Percentiles rank a stretch among this genome's conserved stretches.
Conservation (phyloP, 2,113 vertebrate species). For the Stictonetta naevosa region DNA sequence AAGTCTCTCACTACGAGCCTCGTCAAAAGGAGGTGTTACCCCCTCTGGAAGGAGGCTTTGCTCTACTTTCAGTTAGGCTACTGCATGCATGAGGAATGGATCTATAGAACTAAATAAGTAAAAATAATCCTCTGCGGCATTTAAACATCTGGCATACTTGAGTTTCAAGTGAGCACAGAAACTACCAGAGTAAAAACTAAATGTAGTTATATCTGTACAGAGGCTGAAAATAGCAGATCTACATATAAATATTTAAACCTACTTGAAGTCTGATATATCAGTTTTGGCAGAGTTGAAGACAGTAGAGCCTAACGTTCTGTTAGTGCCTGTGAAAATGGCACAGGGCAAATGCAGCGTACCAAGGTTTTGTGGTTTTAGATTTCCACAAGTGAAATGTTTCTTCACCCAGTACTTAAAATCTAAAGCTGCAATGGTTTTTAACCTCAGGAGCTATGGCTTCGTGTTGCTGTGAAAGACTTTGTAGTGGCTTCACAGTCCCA, state of each 20-base stretch:
- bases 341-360: neutral
- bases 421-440: neutral
- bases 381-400: slow-evolving; percentile 11
- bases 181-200: neutral
- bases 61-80: neutral
- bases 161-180: neutral
- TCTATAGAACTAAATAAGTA: slow-evolving; percentile 4
- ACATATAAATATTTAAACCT: slow-evolving; percentile 40
- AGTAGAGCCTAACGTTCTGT: neutral
- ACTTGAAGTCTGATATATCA: slow-evolving; percentile 12
- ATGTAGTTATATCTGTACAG: slow-evolving; percentile 14
- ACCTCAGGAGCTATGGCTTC: neutral
- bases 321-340: slow-evolving; percentile 23
- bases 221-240: slow-evolving; percentile 3
- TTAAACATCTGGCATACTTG: slow-evolving; percentile 1
- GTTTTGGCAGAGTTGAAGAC: slow-evolving; percentile 3
- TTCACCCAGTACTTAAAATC: neutral
- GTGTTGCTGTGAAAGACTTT: neutral
- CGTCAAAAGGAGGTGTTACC: neutral
- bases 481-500: too few species aligned
- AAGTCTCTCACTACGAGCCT: neutral
- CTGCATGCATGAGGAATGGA: neutral
- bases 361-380: neutral
- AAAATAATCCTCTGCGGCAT: slow-evolving; percentile 7
- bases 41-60: neutral